A percentile compares a stretch with the other conserved stretches of the same genome.
Evolutionary conservation across 30 jellyfish, hydroid and myxozoan species (phyloP).

Genomic region (Haliclystus octoradiatus): DNA sequence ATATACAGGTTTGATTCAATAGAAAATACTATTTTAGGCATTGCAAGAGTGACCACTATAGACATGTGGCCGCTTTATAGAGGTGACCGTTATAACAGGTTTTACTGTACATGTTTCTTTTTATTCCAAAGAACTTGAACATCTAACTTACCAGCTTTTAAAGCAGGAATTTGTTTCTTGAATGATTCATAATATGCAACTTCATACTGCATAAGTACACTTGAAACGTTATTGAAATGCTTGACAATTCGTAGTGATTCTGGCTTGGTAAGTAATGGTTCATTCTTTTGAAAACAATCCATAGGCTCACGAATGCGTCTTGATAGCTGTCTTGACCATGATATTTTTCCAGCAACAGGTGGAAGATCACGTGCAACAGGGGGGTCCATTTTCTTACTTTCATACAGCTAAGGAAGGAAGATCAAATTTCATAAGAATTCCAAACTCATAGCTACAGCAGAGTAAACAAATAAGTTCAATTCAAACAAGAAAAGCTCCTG

Average conservation of each 20-base stretch:
- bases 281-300: constrained; percentile 61
- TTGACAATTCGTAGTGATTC: constrained; percentile 35
- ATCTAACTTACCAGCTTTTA: constrained; percentile 43
- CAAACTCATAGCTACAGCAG: too few relatives aligned
- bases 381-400: constrained; percentile 59
- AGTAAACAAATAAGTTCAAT: too few relatives aligned
- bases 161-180: constrained; percentile 22
- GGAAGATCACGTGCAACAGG: constrained; percentile 89
- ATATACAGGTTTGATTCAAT: too few relatives aligned
- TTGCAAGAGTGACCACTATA: too few relatives aligned
- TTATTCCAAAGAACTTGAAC: too few relatives aligned
- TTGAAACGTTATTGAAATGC: constrained; percentile 55
- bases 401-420: constrained; percentile 48
- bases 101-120: too few relatives aligned
- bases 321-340: constrained; percentile 87
- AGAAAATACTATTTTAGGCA: too few relatives aligned
- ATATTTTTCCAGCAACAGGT: constrained; percentile 88
- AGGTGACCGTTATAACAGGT: too few relatives aligned
- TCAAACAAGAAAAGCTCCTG: too few relatives aligned
- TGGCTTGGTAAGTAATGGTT: constrained; percentile 22
- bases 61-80: too few relatives aligned
- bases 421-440: background rate
- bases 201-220: constrained; percentile 52
- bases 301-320: constrained; percentile 87
- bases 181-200: constrained; percentile 43